Evolutionary conservation across 2,888 invertebrate genomes (phyloP).

Genomic region (Drosophila anomalata): DNA sequence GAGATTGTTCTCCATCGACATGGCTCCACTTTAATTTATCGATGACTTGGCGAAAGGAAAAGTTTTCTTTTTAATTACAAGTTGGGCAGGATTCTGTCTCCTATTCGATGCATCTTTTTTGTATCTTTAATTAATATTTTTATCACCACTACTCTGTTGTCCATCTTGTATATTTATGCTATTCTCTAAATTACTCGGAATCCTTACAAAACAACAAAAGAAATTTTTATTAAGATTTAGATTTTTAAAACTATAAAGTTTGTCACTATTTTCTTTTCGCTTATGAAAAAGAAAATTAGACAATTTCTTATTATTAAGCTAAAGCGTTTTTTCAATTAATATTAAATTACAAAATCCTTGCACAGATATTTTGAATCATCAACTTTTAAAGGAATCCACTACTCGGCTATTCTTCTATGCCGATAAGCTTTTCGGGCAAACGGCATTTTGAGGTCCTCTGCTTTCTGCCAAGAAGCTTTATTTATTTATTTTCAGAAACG

Average conservation of each 20-base stretch:
- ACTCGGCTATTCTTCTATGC: slow-evolving; percentile 18
- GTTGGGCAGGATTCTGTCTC: neutral
- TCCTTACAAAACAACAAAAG: no score
- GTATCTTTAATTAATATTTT: slow-evolving; percentile 14
- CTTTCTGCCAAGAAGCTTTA: slow-evolving; percentile 60
- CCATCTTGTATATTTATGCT: no score
- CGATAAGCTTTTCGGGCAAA: slow-evolving; percentile 26
- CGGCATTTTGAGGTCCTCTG: slow-evolving; percentile 23
- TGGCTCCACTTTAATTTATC: slow-evolving; percentile 69
- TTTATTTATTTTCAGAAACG: slow-evolving; percentile 79
- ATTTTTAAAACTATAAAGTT: no score
- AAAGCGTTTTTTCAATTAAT: slow-evolving; percentile 67
- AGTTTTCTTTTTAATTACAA: slow-evolving; percentile 33
- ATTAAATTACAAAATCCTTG: slow-evolving; percentile 63
- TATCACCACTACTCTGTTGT: neutral
- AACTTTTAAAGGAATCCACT: slow-evolving; percentile 67
- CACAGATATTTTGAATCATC: slow-evolving; percentile 67
- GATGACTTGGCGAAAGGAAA: slow-evolving; percentile 59
- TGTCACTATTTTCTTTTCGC: no score
- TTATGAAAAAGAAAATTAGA: no score
- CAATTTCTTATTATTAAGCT: no score
- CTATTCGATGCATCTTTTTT: neutral
- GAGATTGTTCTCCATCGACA: neutral
- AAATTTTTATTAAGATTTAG: no score
- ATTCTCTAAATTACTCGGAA: neutral